Evolutionary conservation across 2,888 invertebrate species (phyloP).

Genomic region (Andricus quercusramuli): DNA sequence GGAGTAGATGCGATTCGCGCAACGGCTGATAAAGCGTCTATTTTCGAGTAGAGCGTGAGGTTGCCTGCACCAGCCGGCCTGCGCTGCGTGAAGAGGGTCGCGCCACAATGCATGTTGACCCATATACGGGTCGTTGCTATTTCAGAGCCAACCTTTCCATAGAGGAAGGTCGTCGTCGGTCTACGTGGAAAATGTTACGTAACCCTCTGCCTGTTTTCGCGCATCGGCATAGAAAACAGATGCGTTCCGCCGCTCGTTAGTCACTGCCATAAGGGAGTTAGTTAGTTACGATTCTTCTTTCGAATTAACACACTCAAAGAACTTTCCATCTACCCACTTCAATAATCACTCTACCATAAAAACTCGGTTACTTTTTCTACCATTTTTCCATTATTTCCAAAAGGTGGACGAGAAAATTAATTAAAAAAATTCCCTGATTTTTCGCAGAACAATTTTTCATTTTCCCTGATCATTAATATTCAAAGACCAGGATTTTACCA

Average conservation of each 20-base stretch:
- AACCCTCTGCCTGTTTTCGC: constrained; percentile 65
- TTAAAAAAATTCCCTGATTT: too few relatives aligned
- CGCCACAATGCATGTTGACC: constrained; percentile 78
- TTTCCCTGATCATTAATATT: too few relatives aligned
- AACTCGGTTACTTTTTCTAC: background rate
- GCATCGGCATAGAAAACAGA: constrained; percentile 60
- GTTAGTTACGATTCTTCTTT: background rate
- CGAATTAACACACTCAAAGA: background rate
- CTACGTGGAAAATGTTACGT: constrained; percentile 65
- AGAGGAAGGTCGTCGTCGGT: constrained; percentile 77
- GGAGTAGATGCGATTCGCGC: constrained; percentile 52
- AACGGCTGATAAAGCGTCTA: constrained; percentile 71
- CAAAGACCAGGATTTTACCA: too few relatives aligned
- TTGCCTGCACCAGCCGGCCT: constrained; percentile 64
- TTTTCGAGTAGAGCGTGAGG: constrained; percentile 70
- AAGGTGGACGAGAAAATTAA: too few relatives aligned
- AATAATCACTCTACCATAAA: background rate
- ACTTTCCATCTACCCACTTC: background rate
- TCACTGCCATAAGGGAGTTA: background rate
- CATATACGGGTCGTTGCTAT: constrained; percentile 79
- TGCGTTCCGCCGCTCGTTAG: constrained; percentile 44
- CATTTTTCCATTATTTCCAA: background rate
- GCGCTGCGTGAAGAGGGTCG: constrained; percentile 75
- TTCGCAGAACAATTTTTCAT: too few relatives aligned
- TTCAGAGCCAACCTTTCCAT: constrained; percentile 78